These are phyloP conservation scores for Bothrops jararaca DNA, from an alignment of 2,113 vertebrate genomes.

Conservation along the genomic window DNA sequence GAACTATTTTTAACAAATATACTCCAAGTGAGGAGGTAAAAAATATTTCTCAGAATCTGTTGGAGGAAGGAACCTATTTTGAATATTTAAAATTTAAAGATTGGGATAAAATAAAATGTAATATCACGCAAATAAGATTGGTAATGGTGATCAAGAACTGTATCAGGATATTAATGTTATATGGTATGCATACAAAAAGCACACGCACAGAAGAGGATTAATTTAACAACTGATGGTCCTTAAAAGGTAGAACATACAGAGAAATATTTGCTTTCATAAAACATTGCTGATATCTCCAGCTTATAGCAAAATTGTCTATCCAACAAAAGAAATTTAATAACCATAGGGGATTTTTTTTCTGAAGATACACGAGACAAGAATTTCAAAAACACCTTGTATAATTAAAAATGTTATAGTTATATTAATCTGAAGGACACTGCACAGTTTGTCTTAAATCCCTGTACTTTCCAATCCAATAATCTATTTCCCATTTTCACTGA, in stretches of 20 bases:
- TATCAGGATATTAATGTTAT: neutral
- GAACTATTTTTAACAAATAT: neutral
- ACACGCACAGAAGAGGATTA: neutral
- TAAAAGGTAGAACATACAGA: neutral
- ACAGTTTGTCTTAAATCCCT: neutral
- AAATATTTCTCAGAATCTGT: neutral
- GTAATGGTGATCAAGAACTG: neutral
- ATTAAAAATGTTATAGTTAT: neutral
- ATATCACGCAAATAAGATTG: neutral
- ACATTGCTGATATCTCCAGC: neutral
- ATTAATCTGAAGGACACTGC: neutral
- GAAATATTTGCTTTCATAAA: neutral
- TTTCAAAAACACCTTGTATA: neutral
- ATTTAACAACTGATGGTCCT: conserved; percentile 8
- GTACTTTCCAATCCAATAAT: neutral
- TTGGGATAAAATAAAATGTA: neutral
- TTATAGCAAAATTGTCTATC: neutral
- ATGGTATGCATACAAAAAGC: neutral
- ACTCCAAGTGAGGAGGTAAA: neutral
- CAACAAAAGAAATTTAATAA: neutral
- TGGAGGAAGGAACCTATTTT: neutral
- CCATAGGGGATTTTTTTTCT: neutral
- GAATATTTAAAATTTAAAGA: neutral
- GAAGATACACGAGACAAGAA: neutral
- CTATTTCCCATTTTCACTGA: neutral